A percentile compares a stretch with the other conserved stretches of the same genome.
Evolutionary conservation across 1,140 invertebrate genomes (phyloP).

Genomic region (Pristionchus pacificus): DNA sequence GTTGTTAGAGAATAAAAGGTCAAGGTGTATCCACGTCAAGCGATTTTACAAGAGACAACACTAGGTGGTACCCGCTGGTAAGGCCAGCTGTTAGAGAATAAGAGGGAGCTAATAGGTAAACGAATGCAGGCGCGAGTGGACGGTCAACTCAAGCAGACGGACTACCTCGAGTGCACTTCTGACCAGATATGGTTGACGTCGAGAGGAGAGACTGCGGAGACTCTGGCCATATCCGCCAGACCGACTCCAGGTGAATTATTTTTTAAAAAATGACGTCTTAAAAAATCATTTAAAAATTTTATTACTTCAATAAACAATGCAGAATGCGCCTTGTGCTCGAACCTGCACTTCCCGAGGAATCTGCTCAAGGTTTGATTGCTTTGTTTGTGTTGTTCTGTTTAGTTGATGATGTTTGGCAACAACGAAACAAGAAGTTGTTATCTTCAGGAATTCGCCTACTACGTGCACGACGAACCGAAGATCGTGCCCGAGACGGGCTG

Average conservation of each 20-base stretch:
- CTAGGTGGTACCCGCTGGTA: too few relatives aligned
- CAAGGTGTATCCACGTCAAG: too few relatives aligned
- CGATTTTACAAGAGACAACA: too few relatives aligned
- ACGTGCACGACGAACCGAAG: background rate
- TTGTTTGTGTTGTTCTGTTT: background rate
- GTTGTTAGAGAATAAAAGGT: too few relatives aligned
- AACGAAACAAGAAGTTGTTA: too few relatives aligned
- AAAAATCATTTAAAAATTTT: too few relatives aligned
- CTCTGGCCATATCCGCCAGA: background rate
- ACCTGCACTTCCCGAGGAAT: background rate
- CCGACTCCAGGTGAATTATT: background rate
- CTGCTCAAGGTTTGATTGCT: background rate
- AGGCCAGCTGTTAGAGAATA: too few relatives aligned
- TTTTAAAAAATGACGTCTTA: too few relatives aligned
- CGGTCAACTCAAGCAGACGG: background rate
- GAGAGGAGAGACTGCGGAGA: background rate
- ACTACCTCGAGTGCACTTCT: background rate
- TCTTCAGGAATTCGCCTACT: background rate
- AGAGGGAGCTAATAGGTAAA: too few relatives aligned
- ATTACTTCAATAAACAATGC: background rate
- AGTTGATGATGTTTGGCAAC: background rate
- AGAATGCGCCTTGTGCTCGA: background rate
- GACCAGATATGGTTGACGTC: background rate
- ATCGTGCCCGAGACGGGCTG: background rate
- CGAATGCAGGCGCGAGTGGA: background rate